A percentile compares a stretch with the other conserved stretches of the same genome.
These are phyloP conservation scores for Nettapus auritus DNA, from an alignment of 2,113 vertebrate genomes.

Conservation along the genomic window DNA sequence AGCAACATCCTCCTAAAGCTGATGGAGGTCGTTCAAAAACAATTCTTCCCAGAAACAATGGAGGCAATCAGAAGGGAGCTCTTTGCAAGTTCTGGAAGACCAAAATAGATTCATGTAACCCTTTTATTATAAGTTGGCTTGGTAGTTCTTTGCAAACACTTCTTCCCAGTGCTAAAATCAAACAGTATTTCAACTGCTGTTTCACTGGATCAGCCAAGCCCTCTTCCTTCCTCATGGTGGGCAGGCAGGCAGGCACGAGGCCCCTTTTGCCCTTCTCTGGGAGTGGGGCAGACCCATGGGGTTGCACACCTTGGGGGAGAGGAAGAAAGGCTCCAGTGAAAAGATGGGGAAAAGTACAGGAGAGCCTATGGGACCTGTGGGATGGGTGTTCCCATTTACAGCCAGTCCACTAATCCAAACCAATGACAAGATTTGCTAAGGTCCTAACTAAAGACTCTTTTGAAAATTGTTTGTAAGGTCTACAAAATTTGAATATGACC, in stretches of 20 bases:
- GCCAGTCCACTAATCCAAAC: background rate
- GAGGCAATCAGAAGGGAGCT: conserved; percentile 42
- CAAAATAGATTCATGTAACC: conserved; percentile 6
- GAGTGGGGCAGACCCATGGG: background rate
- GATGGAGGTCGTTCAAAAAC: conserved; percentile 11
- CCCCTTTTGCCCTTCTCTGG: background rate
- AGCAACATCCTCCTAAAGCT: conserved; percentile 10
- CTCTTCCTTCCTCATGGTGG: background rate
- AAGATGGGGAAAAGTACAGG: background rate
- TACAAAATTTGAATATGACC: background rate
- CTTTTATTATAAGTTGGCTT: conserved; percentile 31
- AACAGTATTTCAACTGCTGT: background rate
- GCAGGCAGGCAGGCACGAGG: background rate
- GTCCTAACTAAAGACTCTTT: background rate
- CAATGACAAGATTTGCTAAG: background rate
- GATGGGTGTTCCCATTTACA: background rate
- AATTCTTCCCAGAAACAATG: conserved; percentile 47
- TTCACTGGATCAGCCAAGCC: background rate
- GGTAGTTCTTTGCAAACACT: background rate
- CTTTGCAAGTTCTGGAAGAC: background rate
- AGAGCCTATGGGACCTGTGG: background rate
- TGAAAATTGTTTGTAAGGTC: background rate
- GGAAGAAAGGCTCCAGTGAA: background rate
- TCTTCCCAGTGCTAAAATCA: conserved; percentile 12
- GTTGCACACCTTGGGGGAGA: background rate